phyloP scores from a whole-genome alignment of 2,888 invertebrate species.

The Heliothis peltigera region DNA sequence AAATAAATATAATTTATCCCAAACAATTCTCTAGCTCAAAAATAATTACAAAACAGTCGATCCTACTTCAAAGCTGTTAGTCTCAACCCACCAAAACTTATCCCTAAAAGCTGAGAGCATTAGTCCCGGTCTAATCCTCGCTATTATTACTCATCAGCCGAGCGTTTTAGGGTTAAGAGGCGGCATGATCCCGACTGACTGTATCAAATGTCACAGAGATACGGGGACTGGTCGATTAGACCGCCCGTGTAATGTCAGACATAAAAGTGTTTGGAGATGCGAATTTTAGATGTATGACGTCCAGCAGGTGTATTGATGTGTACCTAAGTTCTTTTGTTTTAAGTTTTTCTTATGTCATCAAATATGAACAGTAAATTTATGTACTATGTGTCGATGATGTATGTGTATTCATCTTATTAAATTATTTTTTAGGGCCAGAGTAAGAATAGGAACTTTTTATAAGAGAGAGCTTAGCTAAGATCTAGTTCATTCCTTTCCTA shows the following conservation, averaged over 20 bases:
- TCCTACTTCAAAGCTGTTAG: constrained; percentile 18
- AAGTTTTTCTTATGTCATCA: too few relatives aligned
- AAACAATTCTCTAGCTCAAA: neutral
- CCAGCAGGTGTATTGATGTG: neutral
- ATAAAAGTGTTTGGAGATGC: constrained; percentile 14
- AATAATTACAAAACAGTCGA: constrained; percentile 14
- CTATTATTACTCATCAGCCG: constrained; percentile 82
- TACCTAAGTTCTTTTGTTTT: too few relatives aligned
- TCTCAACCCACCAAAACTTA: constrained; percentile 43
- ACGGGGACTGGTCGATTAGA: constrained; percentile 75
- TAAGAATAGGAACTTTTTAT: too few relatives aligned
- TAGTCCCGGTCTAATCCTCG: constrained; percentile 77
- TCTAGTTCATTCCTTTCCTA: too few relatives aligned
- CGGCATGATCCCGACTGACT: constrained; percentile 78
- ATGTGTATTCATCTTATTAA: too few relatives aligned
- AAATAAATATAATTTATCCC: neutral
- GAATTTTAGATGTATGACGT: neutral
- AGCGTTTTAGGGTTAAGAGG: constrained; percentile 83
- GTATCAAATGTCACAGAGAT: constrained; percentile 85
- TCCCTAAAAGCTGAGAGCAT: constrained; percentile 58
- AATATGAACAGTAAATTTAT: too few relatives aligned
- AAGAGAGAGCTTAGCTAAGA: too few relatives aligned
- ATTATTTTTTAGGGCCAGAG: too few relatives aligned
- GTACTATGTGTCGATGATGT: too few relatives aligned
- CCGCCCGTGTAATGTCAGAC: constrained; percentile 50